A percentile compares a stretch with the other conserved stretches of the same genome.
phyloP scores from a whole-genome alignment of 2,797 vertebrate species.

The Chrosomus eos region DNA sequence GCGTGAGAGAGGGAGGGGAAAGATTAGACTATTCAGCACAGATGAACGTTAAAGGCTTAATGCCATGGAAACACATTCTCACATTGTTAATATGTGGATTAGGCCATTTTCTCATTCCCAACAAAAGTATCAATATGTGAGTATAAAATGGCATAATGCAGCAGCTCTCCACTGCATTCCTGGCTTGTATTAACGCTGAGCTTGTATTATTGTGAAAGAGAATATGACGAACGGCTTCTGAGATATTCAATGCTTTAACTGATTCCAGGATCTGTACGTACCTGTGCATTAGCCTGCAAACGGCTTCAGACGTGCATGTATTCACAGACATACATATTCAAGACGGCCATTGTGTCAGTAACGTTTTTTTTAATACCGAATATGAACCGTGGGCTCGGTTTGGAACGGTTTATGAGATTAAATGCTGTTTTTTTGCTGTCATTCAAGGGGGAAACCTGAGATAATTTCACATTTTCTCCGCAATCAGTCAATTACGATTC shows the following conservation, averaged over 20 bases:
- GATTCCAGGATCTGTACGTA: constrained; percentile 27
- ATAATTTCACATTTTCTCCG: constrained; percentile 64
- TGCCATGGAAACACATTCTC: constrained; percentile 45
- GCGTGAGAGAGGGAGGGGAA: constrained; percentile 71
- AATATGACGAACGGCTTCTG: background rate
- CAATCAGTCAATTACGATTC: constrained; percentile 66
- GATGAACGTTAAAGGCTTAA: constrained; percentile 58
- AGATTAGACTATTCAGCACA: constrained; percentile 74
- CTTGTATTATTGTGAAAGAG: constrained; percentile 24
- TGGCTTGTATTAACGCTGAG: background rate
- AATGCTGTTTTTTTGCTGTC: constrained; percentile 41
- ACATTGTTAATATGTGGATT: constrained; percentile 55
- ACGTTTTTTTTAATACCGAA: constrained; percentile 14
- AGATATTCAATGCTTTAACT: constrained; percentile 19
- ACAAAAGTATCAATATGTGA: constrained; percentile 50
- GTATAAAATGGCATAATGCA: constrained; percentile 36
- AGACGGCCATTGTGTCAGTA: constrained; percentile 3
- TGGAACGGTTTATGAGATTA: constrained; percentile 54
- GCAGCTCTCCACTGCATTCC: constrained; percentile 7
- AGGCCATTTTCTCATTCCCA: constrained; percentile 51
- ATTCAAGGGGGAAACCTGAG: constrained; percentile 45
- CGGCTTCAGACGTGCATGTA: constrained; percentile 6
- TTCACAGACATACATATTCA: constrained; percentile 18
- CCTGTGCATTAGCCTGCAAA: constrained; percentile 19
- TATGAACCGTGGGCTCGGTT: background rate